phyloP scores from a whole-genome alignment of 2,888 invertebrate genomes.

The Hololepta plana region DNA sequence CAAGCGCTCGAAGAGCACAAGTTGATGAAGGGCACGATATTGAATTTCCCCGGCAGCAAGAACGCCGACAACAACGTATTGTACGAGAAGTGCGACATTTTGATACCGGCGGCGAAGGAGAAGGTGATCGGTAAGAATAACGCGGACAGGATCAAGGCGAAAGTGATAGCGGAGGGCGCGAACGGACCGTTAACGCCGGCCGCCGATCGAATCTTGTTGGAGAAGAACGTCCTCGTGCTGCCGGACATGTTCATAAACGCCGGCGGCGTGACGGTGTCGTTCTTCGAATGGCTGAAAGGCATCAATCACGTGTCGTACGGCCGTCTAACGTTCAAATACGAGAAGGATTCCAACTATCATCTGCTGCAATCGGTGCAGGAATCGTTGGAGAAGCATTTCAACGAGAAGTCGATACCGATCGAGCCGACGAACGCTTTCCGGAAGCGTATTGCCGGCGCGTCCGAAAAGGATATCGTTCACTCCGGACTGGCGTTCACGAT shows the following conservation, averaged over 20 bases:
- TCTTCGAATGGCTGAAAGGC: slow-evolving; percentile 85
- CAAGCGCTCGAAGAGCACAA: slow-evolving; percentile 63
- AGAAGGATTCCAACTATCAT: slow-evolving; percentile 67
- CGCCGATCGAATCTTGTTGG: slow-evolving; percentile 56
- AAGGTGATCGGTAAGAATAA: slow-evolving; percentile 78
- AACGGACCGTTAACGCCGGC: slow-evolving; percentile 83
- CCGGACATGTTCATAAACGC: slow-evolving; percentile 62
- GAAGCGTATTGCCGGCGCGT: slow-evolving; percentile 53
- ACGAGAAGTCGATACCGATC: slow-evolving; percentile 22
- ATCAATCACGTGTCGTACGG: slow-evolving; percentile 81
- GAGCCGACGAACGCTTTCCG: slow-evolving; percentile 48
- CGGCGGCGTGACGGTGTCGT: slow-evolving; percentile 82
- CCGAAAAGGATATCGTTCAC: slow-evolving; percentile 71
- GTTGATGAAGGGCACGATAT: slow-evolving; percentile 67
- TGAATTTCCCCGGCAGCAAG: slow-evolving; percentile 73
- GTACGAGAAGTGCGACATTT: slow-evolving; percentile 81
- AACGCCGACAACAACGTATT: slow-evolving; percentile 39
- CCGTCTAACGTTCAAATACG: slow-evolving; percentile 71
- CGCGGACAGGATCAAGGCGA: slow-evolving; percentile 69
- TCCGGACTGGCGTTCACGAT: slow-evolving; percentile 73
- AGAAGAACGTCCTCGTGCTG: slow-evolving; percentile 57
- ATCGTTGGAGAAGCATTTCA: slow-evolving; percentile 27
- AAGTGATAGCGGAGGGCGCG: slow-evolving; percentile 79
- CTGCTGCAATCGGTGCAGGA: slow-evolving; percentile 31
- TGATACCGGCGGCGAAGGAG: slow-evolving; percentile 86